Percentiles rank a stretch among this genome's conserved stretches.
Conservation (phyloP, 2,888 invertebrate genomes). For the Apantesis nais region DNA sequence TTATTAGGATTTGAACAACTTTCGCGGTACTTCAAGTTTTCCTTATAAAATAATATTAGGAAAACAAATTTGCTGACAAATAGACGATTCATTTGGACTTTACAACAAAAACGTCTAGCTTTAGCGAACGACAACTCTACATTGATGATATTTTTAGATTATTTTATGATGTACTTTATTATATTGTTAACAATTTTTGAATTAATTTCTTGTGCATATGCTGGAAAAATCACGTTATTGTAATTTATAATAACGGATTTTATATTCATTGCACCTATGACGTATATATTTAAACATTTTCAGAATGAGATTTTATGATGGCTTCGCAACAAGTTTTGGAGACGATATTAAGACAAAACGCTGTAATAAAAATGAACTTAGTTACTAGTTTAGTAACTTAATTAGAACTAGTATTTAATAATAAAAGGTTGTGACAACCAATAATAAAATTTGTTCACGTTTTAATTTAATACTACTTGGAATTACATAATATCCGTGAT, state of each 20-base stretch:
- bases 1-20: conserved; percentile 62
- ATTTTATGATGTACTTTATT: neutral
- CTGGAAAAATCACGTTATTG: neutral
- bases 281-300: too few relatives aligned
- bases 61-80: conserved; percentile 47
- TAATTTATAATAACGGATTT: too few relatives aligned
- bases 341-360: too few relatives aligned
- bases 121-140: neutral
- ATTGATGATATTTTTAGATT: neutral
- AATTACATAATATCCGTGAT: conserved; percentile 30
- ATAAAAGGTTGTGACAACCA: neutral
- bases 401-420: neutral
- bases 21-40: conserved; percentile 56
- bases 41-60: conserved; percentile 52
- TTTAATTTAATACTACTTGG: conserved; percentile 21
- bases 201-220: neutral
- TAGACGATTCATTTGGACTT: conserved; percentile 50
- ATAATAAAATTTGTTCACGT: conserved; percentile 35
- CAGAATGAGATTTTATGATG: too few relatives aligned
- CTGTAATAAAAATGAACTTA: too few relatives aligned
- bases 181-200: neutral
- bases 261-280: too few relatives aligned
- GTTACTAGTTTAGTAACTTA: too few relatives aligned
- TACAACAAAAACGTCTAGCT: conserved; percentile 9
- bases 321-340: too few relatives aligned